Evolutionary conservation across 2,797 vertebrate species (phyloP).

Genomic region (Emydoidea blandingii): DNA sequence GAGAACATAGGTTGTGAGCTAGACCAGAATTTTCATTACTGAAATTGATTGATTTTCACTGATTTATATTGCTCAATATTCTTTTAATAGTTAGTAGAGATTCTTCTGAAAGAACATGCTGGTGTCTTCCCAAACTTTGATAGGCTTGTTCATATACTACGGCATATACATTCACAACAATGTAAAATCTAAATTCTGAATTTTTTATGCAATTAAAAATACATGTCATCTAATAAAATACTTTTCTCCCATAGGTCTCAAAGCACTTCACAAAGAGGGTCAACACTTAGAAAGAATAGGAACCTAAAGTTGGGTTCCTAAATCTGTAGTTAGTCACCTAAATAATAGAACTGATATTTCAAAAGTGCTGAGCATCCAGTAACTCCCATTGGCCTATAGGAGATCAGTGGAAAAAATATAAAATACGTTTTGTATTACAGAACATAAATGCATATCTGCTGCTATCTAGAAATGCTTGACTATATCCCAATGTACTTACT

Average conservation of each 20-base stretch:
- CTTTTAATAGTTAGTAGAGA: not conserved
- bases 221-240: not conserved
- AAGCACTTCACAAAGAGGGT: not conserved
- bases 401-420: too few species aligned
- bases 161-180: not conserved
- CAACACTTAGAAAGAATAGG: not conserved
- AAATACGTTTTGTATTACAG: too few species aligned
- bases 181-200: not conserved
- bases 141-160: fast-evolving
- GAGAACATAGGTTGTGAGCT: not conserved
- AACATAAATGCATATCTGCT: too few species aligned
- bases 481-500: too few species aligned
- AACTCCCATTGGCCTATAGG: too few species aligned
- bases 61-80: not conserved
- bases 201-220: not conserved
- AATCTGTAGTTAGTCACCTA: too few species aligned
- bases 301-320: too few species aligned
- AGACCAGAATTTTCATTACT: not conserved
- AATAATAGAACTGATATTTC: too few species aligned
- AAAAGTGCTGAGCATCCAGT: too few species aligned
- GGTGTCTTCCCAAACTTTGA: not conserved
- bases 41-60: not conserved
- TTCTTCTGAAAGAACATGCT: not conserved
- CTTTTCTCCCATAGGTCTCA: not conserved
- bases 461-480: too few species aligned